Conservation (phyloP, 30 jellyfish, hydroid and myxozoan species). For the Phacellophora camtschatica region DNA sequence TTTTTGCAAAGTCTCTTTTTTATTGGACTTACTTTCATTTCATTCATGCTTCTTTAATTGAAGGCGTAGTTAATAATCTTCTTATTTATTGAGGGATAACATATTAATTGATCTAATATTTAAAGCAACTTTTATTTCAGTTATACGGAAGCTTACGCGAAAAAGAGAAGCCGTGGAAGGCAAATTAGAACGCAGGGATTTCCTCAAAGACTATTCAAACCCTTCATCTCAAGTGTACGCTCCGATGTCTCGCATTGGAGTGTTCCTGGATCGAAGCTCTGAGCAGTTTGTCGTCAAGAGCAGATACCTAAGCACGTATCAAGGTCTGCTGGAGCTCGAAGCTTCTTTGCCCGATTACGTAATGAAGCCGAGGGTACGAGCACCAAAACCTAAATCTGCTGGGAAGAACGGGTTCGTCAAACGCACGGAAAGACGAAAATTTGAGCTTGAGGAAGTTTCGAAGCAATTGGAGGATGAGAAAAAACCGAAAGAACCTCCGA, state of each 20-base stretch:
- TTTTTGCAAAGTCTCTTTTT: too few relatives aligned
- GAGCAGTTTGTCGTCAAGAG: constrained; percentile 84
- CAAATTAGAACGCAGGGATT: constrained; percentile 80
- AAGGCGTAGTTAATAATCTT: too few relatives aligned
- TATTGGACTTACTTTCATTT: too few relatives aligned
- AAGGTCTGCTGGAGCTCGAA: constrained; percentile 93
- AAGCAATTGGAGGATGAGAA: constrained; percentile 78
- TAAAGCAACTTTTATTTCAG: constrained; percentile 48
- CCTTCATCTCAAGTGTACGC: constrained; percentile 94
- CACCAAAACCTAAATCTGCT: constrained; percentile 87
- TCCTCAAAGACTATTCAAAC: constrained; percentile 80
- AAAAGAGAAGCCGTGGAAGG: constrained; percentile 85
- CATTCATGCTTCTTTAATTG: too few relatives aligned
- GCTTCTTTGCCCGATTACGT: constrained; percentile 90
- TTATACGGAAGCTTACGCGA: constrained; percentile 79
- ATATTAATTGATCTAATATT: too few relatives aligned
- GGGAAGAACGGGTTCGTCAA: constrained; percentile 75
- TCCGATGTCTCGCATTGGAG: constrained; percentile 97
- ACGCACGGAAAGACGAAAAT: constrained; percentile 81
- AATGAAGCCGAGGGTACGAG: constrained; percentile 87
- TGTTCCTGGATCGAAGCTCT: constrained; percentile 89
- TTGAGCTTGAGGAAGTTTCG: constrained; percentile 84
- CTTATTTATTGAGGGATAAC: too few relatives aligned
- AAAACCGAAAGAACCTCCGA: constrained; percentile 66
- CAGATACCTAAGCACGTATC: constrained; percentile 86